Evolutionary conservation across 2,113 vertebrate genomes (phyloP).

Genomic region (Ciconia stormi): DNA sequence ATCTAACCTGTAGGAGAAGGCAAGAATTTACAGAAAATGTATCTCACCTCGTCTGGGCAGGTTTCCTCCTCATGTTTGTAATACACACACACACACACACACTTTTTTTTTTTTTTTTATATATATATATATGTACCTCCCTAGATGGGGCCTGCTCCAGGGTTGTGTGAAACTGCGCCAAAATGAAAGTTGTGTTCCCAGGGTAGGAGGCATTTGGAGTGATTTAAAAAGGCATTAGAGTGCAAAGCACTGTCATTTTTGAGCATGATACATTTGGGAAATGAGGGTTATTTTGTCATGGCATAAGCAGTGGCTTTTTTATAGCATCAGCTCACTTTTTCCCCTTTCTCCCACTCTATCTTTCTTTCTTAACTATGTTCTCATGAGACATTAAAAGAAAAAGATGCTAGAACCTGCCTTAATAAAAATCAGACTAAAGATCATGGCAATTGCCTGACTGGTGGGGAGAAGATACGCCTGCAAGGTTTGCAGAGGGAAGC

Average conservation of each 20-base stretch:
- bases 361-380: neutral
- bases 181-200: neutral
- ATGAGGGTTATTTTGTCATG: neutral
- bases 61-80: neutral
- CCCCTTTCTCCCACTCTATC: neutral
- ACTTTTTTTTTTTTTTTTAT: too few species aligned
- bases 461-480: neutral
- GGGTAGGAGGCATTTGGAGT: neutral
- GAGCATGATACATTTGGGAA: neutral
- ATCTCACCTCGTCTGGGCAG: neutral
- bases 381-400: neutral
- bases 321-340: neutral
- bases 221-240: neutral
- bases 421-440: neutral
- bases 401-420: neutral
- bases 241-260: neutral
- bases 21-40: neutral
- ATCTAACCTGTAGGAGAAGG: neutral
- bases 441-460: neutral
- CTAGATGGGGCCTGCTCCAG: neutral
- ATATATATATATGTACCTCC: neutral
- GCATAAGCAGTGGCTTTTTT: neutral
- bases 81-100: neutral
- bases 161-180: neutral
- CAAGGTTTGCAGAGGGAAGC: neutral